A percentile compares a stretch with the other conserved stretches of the same genome.
Conservation (phyloP, 2,113 vertebrate species). For the Apistogramma diplotaenia region DNA sequence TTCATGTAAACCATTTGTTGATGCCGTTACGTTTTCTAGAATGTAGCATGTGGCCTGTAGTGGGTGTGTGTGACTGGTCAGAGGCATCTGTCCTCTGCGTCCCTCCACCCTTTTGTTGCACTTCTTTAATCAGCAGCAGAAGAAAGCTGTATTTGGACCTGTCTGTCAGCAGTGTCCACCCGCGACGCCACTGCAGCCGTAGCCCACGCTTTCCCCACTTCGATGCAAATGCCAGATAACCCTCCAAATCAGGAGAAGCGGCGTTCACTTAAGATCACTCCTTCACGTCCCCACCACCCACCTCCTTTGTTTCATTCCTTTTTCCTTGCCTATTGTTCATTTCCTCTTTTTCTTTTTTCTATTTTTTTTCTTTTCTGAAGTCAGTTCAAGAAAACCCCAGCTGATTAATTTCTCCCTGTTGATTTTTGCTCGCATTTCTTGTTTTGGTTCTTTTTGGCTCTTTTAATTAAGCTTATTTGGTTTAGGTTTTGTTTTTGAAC, state of each 20-base stretch:
- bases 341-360: conserved; percentile 61
- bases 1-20: conserved; percentile 6
- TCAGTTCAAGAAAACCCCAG: conserved; percentile 52
- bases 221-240: conserved; percentile 70
- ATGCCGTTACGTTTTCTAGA: conserved; percentile 15
- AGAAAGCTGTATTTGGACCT: conserved; percentile 73
- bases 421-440: conserved; percentile 75
- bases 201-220: conserved; percentile 68
- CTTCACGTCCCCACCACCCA: conserved; percentile 42
- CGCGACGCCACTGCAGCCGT: conserved; percentile 53
- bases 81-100: conserved; percentile 46
- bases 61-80: conserved; percentile 20
- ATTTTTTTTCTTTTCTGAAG: conserved; percentile 43
- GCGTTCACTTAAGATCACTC: conserved; percentile 47
- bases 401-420: conserved; percentile 77
- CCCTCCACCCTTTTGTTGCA: conserved; percentile 60
- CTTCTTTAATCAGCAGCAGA: conserved; percentile 79
- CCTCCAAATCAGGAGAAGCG: conserved; percentile 58
- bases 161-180: conserved; percentile 69
- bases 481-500: conserved; percentile 72
- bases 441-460: conserved; percentile 69
- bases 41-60: conserved; percentile 7
- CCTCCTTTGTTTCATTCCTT: conserved; percentile 62
- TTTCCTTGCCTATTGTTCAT: conserved; percentile 73
- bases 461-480: conserved; percentile 73